Conservation (phyloP, 2,113 vertebrate species). For the Chaetorhynchus papuensis region DNA sequence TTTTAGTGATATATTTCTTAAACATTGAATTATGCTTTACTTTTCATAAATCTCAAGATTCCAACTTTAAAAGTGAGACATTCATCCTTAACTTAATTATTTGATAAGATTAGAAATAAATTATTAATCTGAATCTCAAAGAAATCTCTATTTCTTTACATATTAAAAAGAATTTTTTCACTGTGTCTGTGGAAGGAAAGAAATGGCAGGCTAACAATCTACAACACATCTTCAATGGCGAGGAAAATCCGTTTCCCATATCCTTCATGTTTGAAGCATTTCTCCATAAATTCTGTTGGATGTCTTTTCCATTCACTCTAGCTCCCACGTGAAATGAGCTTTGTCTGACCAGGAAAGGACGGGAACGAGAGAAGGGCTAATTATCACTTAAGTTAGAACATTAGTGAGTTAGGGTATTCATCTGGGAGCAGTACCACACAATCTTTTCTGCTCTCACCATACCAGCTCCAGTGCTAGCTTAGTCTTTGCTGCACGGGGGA, state of each 20-base stretch:
- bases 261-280: background rate
- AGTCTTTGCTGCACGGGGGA: background rate
- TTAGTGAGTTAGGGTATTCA: accelerated
- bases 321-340: background rate
- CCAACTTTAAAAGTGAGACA: slow-evolving; percentile 37
- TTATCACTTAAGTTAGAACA: background rate
- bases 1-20: slow-evolving; percentile 66
- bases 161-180: slow-evolving; percentile 19
- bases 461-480: background rate
- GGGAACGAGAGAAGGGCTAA: background rate
- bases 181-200: background rate
- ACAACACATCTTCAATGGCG: background rate
- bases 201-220: background rate
- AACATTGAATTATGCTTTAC: slow-evolving; percentile 38
- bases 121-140: slow-evolving; percentile 59
- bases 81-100: slow-evolving; percentile 68
- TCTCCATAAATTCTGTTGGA: background rate
- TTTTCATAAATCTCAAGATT: slow-evolving; percentile 62
- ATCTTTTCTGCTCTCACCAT: background rate
- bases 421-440: background rate
- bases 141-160: slow-evolving; percentile 49
- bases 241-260: background rate
- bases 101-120: slow-evolving; percentile 73
- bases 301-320: background rate
- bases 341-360: background rate